Evolutionary conservation across 92 coral and sea anemone species (phyloP), one percentile per base, ranked within the genome.

Genomic region (Parazoanthus atlanticus): DNA sequence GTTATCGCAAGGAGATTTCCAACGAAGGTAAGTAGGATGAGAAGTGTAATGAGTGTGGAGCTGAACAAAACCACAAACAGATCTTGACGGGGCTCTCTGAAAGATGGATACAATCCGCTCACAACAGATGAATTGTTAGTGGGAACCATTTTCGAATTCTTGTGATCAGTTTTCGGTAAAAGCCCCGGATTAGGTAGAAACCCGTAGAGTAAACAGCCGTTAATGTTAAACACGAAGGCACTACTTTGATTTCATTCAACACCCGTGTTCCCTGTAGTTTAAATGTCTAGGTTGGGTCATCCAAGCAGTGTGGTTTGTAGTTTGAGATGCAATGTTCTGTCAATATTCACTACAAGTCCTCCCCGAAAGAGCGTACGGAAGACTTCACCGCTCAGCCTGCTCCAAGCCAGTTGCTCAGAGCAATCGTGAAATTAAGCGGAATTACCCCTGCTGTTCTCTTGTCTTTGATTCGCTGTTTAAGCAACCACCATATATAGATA

Each of bases 1-100:
- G 92, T 82, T 33, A 97, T 80, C 17, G 96, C 98, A 43, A 97
- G 83, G 47, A 94, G 52, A 73, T 96, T 96, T 32, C 99, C 99
- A 41, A 94, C 86, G 30, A 96, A 88, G 38, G 98, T 96, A 41
- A 96, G 86, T 21, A 93, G 64, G 46, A 95, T 94, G 23, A 96
- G 90, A 36, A 90, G 46, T 5, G 89, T 93, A 64, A 93, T 93
- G 58, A 95, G 89, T 9, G 93, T 85, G 56, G 93, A 90, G 28
- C 93, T 93, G 86, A 95, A 79, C 0, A 95, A 73, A 5, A 87
- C 92, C 13, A 92, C 85, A 76, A 91, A 91, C n/a, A 87, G 76
- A 32, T 89, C 96, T 76, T 90, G 93, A 31, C 85, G 21, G 17
- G 43, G 31, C 25, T 58, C 76, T 10, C 84, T 80, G 28, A 80